A percentile compares a stretch with the other conserved stretches of the same genome.
Evolutionary conservation across 2,113 vertebrate species (phyloP).

Genomic region (Oceanites oceanicus): DNA sequence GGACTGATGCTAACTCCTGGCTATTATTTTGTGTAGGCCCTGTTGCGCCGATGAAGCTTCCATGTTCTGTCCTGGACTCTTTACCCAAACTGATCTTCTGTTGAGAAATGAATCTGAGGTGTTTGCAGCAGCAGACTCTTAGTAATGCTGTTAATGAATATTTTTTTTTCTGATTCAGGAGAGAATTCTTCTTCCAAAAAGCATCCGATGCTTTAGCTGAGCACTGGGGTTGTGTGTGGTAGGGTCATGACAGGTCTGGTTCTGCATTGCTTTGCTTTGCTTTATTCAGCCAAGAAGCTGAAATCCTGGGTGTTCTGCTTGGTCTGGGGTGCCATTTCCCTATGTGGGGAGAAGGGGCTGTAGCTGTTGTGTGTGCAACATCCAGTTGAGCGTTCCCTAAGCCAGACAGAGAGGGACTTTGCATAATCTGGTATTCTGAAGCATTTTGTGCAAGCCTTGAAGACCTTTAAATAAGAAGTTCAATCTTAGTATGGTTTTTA

Average conservation of each 20-base stretch:
- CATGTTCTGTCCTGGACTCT: background rate
- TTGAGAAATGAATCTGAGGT: background rate
- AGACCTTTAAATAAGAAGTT: background rate
- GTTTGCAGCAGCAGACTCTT: background rate
- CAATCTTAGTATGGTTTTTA: background rate
- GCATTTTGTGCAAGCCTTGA: background rate
- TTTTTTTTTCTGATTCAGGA: background rate
- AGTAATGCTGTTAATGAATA: background rate
- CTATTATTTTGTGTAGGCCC: background rate
- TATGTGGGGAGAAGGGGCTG: background rate
- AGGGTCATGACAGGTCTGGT: background rate
- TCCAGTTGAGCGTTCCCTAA: background rate
- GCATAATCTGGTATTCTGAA: background rate
- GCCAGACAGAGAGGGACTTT: background rate
- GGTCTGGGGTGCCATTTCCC: rapidly evolving
- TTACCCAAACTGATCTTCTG: background rate
- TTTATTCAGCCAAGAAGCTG: background rate
- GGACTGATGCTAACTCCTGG: background rate
- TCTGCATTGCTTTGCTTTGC: background rate
- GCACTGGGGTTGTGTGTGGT: rapidly evolving
- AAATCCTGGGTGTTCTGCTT: background rate
- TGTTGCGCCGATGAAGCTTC: background rate
- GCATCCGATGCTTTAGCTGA: rapidly evolving
- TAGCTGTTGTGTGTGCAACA: background rate
- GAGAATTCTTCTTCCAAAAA: background rate